phyloP scores from a whole-genome alignment of 2,113 vertebrate species.

The Cephalopterus ornatus region DNA sequence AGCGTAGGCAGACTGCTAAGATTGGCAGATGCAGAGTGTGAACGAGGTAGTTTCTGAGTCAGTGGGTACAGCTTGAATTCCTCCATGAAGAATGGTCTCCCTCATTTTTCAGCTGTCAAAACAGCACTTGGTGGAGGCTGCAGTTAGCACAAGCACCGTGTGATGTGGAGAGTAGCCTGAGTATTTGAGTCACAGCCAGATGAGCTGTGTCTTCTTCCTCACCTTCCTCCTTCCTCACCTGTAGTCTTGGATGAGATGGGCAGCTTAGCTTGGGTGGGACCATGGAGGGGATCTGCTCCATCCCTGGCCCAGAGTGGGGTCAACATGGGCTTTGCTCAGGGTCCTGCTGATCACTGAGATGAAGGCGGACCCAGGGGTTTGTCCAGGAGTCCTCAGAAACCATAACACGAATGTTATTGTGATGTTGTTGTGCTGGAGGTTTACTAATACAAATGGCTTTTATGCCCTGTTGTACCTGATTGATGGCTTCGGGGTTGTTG shows the following conservation, averaged over 20 bases:
- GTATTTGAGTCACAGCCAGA: fast-evolving
- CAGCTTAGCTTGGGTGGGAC: not conserved
- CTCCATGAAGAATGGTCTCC: not conserved
- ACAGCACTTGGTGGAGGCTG: not conserved
- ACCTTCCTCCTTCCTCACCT: not conserved
- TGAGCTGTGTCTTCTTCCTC: not conserved
- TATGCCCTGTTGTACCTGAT: fast-evolving
- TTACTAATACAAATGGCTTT: not conserved
- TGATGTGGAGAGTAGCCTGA: not conserved
- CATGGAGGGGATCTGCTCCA: not conserved
- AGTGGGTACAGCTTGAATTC: not conserved
- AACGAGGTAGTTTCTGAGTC: not conserved
- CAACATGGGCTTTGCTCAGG: fast-evolving
- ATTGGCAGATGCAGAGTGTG: not conserved
- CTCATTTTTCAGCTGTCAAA: slow-evolving; percentile 18
- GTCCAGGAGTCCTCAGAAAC: not conserved
- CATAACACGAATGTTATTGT: fast-evolving
- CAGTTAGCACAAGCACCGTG: not conserved
- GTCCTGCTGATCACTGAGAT: not conserved
- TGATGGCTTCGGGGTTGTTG: not conserved
- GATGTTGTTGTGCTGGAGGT: fast-evolving
- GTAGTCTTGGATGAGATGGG: not conserved
- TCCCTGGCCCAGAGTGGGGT: not conserved
- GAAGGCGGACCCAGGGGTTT: not conserved
- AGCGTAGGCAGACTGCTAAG: not conserved